Evolutionary conservation across 1,140 invertebrate genomes (phyloP).

Genomic region (Telenomus remus): DNA sequence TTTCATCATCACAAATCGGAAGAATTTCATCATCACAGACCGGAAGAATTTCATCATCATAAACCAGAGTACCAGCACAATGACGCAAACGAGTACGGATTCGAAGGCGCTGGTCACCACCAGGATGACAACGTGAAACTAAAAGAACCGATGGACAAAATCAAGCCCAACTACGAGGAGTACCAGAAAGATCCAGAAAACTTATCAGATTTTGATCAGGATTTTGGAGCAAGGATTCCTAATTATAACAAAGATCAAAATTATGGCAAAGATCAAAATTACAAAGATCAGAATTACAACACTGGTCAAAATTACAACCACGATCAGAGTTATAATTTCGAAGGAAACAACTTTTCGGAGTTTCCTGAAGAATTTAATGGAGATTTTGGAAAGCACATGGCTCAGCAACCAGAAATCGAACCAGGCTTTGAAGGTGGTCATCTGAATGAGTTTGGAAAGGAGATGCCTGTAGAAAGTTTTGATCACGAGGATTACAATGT

Average conservation of each 20-base stretch:
- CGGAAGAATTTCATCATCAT: neutral
- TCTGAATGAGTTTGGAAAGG: constrained; percentile 7
- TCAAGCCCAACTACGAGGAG: constrained; percentile 2
- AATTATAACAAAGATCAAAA: neutral
- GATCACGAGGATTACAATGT: constrained; percentile 2
- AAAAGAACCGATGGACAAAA: neutral
- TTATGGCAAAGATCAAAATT: too few relatives aligned
- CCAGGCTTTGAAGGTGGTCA: neutral
- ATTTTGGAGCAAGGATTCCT: neutral
- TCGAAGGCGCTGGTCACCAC: constrained; percentile 33
- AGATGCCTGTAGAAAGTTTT: too few relatives aligned
- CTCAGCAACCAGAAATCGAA: neutral
- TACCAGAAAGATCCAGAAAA: neutral
- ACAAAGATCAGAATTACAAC: too few relatives aligned
- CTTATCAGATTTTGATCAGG: constrained; percentile 7
- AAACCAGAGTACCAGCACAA: neutral
- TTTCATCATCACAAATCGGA: neutral
- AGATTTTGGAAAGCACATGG: neutral
- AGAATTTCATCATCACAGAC: neutral
- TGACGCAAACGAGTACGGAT: constrained; percentile 34
- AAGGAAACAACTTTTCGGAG: too few relatives aligned
- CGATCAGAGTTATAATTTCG: too few relatives aligned
- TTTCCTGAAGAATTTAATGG: too few relatives aligned
- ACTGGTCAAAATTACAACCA: too few relatives aligned
- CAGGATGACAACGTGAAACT: constrained; percentile 22